Base-by-base conservation (phyloP, 2,888 invertebrate species). In the Eupithecia inturbata region DNA sequence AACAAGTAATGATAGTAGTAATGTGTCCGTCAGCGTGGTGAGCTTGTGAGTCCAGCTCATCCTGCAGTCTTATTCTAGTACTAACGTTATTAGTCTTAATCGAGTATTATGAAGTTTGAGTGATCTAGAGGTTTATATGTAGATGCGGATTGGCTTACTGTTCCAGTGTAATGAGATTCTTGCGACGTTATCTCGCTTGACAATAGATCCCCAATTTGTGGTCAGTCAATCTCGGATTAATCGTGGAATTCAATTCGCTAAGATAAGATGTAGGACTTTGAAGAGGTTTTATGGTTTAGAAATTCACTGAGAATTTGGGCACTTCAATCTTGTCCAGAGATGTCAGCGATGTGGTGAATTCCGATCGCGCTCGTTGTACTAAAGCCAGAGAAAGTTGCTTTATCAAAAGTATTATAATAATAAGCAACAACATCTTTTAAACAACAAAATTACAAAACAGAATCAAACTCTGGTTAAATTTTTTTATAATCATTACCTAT, bases 171-270 rank as follows among this genome's bases (percentile, higher is more conserved):
- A 94, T 94, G 93, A 94, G 94, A 94, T 94, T 94, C 92, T 90
- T 88, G 83, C 87, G 90, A 90, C 90, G 91, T 87, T 93, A 93
- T 92, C 92, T 89, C 85, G 87, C 90, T 88, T 92, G 92, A 93
- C 93, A 92, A 91, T 89, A 91, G 89, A 92, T 91, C 91, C 89
- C 91, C 90, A 92, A 93, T 93, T 92, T 94, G 94, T 89, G 93
- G 93, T 94, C 92, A 92, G 91, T 93, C 92, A 91, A 92, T 92
- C 92, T 79, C 80, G 83, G 84, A 89, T 88, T 90, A 89, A 88
- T 87, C 84, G 87, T 82, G 86, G 88, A 92, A 92, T 93, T 92
- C 92, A 92, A 93, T 94, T 93, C 93, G 89, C 88, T 90, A 90
- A 92, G 89, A 75, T 76, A 73, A 68, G 69, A 78, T 71, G 78